Base-by-base conservation (phyloP, 1,140 invertebrate species). In the Zophobas morio region DNA sequence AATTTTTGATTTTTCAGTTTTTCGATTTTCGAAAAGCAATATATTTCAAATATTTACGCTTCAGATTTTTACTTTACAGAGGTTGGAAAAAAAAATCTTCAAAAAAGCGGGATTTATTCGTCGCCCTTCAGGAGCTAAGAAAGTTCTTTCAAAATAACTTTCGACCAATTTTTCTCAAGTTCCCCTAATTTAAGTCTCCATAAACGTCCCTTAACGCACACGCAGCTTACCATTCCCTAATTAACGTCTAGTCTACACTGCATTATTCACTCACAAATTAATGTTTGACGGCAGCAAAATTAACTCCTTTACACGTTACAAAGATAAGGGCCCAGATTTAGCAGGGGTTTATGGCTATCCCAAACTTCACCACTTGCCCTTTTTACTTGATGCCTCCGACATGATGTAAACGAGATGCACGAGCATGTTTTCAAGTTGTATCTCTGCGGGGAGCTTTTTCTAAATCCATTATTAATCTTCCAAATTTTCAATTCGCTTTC, bases 201-300 rank as follows among this genome's bases (percentile, higher is more conserved):
- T 39, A 32, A 39, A 40, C 4, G 40, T 33, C n/a, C 20, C 20
- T 20, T 20, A 20, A n/a, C 2, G 57, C 20, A 42, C 40, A 66
- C 60, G 40, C 32, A 33, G 6, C 39, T n/a, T 42, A 42, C n/a
- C 8, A 42, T 39, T 66, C 2, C n/a, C 60, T 66, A 66, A 66
- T 66, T 66, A 66, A 66, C 60, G 39, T 66, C 42, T 66, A 32
- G 60, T 66, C 42, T 66, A 6, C 39, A 66, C 8, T 42, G 60
- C 60, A 66, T 66, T 66, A 66, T 32, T 66, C 60, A 66, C 60
- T 66, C 34, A 66, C 60, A 66, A 66, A 66, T 66, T 40, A 66
- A 66, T 32, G 39, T 63, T 36, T 66, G 60, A 66, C 60, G 60
- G 60, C 60, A 66, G 60, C 60, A 66, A 66, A 66, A 42, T 66